Evolutionary conservation across 2,888 invertebrate species (phyloP).

Genomic region (Drosophila buzzatii): DNA sequence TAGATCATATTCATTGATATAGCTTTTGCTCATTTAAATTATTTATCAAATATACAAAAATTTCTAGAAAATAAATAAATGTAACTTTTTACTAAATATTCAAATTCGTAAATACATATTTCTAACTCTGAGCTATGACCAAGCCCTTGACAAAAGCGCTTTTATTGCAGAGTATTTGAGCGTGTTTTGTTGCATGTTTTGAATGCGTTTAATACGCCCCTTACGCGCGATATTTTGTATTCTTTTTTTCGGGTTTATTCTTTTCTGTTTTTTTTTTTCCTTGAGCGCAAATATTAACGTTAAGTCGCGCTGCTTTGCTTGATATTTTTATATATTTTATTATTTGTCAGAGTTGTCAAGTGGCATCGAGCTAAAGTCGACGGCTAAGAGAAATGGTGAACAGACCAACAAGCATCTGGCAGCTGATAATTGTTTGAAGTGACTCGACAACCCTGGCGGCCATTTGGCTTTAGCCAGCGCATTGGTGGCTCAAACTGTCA

Average conservation of each 20-base stretch:
- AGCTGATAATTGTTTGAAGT: background rate
- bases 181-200: slow-evolving; percentile 45
- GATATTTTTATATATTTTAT: slow-evolving; percentile 24
- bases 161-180: background rate
- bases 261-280: slow-evolving; percentile 19
- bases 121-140: background rate
- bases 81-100: too few relatives aligned
- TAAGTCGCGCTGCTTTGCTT: slow-evolving; percentile 36
- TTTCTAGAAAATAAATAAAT: too few relatives aligned
- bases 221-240: slow-evolving; percentile 62
- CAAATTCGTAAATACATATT: too few relatives aligned
- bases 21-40: too few relatives aligned
- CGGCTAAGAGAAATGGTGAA: too few relatives aligned
- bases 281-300: slow-evolving; percentile 52
- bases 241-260: slow-evolving; percentile 22
- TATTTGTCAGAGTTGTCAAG: slow-evolving; percentile 41
- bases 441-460: slow-evolving; percentile 42
- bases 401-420: background rate
- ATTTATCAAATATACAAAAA: too few relatives aligned
- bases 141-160: background rate
- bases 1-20: too few relatives aligned
- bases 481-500: slow-evolving; percentile 56
- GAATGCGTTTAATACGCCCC: slow-evolving; percentile 61
- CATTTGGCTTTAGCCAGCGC: slow-evolving; percentile 7
- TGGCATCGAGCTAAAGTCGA: background rate